Evolutionary conservation across 2,797 vertebrate genomes (phyloP).

Genomic region (Micropoecilia bifurca): DNA sequence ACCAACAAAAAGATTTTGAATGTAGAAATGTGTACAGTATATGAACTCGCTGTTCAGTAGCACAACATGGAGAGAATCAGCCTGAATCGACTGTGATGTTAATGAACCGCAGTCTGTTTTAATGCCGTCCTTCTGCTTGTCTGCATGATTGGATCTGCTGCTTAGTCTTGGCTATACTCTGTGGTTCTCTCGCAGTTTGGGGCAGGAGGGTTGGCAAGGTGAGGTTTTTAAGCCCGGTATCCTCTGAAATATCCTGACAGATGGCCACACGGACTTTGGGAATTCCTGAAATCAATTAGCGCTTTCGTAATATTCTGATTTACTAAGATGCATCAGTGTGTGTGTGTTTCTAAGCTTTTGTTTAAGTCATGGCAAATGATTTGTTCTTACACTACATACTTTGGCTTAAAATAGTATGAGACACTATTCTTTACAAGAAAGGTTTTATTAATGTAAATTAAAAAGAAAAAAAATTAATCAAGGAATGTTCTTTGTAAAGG

Average conservation of each 20-base stretch:
- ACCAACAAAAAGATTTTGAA: not conserved
- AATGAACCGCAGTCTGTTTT: not conserved
- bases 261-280: not conserved
- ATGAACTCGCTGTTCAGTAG: not conserved
- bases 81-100: not conserved
- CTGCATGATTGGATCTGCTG: not conserved
- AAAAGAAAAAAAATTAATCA: constrained; percentile 37
- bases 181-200: not conserved
- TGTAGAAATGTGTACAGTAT: not conserved
- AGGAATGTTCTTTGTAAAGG: constrained; percentile 50
- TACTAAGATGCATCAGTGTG: not conserved
- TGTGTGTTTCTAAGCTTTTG: not conserved
- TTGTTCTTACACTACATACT: constrained; percentile 70
- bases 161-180: not conserved
- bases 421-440: constrained; percentile 70
- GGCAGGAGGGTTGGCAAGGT: not conserved
- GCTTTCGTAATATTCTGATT: not conserved
- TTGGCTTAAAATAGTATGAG: constrained; percentile 57
- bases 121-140: not conserved
- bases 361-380: constrained; percentile 4
- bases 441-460: constrained; percentile 61
- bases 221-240: not conserved
- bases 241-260: not conserved
- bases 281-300: not conserved
- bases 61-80: not conserved